Conservation (phyloP, 2,113 vertebrate genomes). For the Machaerirhynchus nigripectus region DNA sequence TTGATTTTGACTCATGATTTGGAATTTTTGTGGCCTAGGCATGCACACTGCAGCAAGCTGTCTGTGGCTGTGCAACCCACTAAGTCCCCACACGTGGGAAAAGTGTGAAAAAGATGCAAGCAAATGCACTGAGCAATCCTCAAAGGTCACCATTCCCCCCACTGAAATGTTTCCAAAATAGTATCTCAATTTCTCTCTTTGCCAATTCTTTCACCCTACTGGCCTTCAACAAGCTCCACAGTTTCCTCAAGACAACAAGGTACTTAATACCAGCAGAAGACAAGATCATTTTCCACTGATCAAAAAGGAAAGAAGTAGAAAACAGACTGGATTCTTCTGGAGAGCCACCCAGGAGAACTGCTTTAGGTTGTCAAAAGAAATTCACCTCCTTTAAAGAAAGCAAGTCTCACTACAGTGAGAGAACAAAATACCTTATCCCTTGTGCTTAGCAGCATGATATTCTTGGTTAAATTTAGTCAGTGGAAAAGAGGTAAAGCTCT, state of each 20-base stretch:
- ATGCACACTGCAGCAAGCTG: neutral
- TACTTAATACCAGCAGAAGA: neutral
- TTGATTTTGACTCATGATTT: neutral
- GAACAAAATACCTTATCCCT: neutral
- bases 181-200: neutral
- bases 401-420: neutral
- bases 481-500: neutral
- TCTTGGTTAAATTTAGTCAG: neutral
- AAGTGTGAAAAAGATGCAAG: neutral
- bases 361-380: neutral
- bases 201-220: neutral
- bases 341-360: neutral
- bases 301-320: neutral
- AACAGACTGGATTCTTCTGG: neutral
- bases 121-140: neutral
- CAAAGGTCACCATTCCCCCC: neutral
- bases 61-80: neutral
- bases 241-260: neutral
- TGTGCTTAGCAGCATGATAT: neutral
- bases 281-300: neutral
- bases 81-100: neutral
- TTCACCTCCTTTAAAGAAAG: neutral
- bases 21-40: neutral
- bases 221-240: neutral
- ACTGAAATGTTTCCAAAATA: neutral